phyloP scores from a whole-genome alignment of 1,140 invertebrate species.

The Triops longicaudatus region DNA sequence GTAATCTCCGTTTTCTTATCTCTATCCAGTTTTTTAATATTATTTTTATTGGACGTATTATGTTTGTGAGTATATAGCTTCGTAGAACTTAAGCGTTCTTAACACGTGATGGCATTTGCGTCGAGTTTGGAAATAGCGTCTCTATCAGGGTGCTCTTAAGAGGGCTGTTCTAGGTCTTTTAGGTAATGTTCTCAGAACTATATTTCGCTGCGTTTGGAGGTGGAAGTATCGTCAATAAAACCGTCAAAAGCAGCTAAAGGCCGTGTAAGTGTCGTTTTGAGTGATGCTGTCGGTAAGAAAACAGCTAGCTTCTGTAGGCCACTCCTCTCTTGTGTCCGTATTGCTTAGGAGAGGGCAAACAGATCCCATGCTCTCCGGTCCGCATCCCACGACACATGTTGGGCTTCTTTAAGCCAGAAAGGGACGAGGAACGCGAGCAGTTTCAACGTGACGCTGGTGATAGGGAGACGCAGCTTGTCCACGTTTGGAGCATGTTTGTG shows the following conservation, averaged over 20 bases:
- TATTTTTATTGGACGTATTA: too few relatives aligned
- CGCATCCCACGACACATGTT: not conserved
- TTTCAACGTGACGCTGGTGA: not conserved
- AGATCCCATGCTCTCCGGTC: not conserved
- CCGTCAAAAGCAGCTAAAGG: not conserved
- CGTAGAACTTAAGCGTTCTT: too few relatives aligned
- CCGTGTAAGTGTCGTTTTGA: not conserved
- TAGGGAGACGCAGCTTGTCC: not conserved
- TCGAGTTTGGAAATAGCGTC: too few relatives aligned
- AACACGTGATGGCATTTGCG: too few relatives aligned
- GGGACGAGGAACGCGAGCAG: not conserved
- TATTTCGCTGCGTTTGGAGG: too few relatives aligned
- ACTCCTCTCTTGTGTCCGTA: not conserved
- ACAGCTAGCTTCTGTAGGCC: not conserved
- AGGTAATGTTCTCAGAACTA: too few relatives aligned
- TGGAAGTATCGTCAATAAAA: not conserved
- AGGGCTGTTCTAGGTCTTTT: too few relatives aligned
- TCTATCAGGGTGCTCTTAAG: too few relatives aligned
- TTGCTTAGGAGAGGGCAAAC: conserved; percentile 2
- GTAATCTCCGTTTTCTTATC: too few relatives aligned
- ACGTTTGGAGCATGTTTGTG: not conserved
- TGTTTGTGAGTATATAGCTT: too few relatives aligned
- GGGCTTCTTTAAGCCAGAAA: not conserved
- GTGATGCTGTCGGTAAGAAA: not conserved
- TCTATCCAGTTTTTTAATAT: too few relatives aligned